These are phyloP conservation scores for Merluccius polli DNA, from an alignment of 2,797 vertebrate genomes.

Conservation along the genomic window DNA sequence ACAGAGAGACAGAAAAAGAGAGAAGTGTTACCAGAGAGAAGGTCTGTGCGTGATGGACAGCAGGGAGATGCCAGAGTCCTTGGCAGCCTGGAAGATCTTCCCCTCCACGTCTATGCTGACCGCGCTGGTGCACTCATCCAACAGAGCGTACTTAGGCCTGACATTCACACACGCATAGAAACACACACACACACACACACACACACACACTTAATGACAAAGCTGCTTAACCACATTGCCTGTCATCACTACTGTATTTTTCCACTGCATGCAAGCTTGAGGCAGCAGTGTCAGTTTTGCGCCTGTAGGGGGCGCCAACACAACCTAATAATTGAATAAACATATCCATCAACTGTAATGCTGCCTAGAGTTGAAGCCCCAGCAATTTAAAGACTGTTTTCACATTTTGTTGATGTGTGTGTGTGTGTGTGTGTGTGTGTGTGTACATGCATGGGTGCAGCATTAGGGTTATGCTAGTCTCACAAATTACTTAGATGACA, in stretches of 20 bases:
- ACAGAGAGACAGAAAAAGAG: constrained; percentile 2
- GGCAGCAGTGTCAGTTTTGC: background rate
- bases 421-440: background rate
- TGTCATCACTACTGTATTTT: background rate
- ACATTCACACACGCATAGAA: background rate
- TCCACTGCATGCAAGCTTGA: background rate
- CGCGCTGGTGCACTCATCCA: constrained; percentile 97
- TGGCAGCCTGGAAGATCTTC: constrained; percentile 96
- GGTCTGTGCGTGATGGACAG: constrained; percentile 97
- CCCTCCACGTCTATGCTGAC: constrained; percentile 98
- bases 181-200: constrained; percentile 6
- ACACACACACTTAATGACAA: background rate
- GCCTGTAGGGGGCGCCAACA: background rate
- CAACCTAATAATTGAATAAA: background rate
- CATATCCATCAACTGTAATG: background rate
- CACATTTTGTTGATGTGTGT: too few species aligned
- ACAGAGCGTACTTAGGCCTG: constrained; percentile 91
- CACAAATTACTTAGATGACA: too few species aligned
- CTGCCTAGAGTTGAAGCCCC: too few species aligned
- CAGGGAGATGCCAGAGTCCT: constrained; percentile 89
- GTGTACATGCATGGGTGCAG: background rate
- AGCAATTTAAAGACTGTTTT: too few species aligned
- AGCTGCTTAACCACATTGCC: background rate
- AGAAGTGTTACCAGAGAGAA: constrained; percentile 88
- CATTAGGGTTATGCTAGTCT: too few species aligned